These are phyloP conservation scores for Uropsilus gracilis DNA, from an alignment of 2,113 vertebrate genomes.

Conservation along the genomic window DNA sequence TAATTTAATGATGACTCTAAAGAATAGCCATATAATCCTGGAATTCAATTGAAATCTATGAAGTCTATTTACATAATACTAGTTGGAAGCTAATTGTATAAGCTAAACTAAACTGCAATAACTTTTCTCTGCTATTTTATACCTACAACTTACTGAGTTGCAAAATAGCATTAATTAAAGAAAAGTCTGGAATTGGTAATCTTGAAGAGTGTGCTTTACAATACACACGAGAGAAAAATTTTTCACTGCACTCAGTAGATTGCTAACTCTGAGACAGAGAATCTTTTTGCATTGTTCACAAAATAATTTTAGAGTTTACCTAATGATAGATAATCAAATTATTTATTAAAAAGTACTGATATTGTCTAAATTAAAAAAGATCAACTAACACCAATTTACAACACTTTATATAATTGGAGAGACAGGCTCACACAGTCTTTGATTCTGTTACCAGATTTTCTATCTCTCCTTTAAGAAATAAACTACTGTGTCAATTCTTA, in stretches of 20 bases:
- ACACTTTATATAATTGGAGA: no score
- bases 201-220: neutral
- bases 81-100: neutral
- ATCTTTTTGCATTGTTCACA: neutral
- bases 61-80: neutral
- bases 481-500: neutral
- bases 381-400: neutral
- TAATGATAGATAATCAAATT: neutral
- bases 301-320: neutral
- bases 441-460: neutral
- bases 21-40: neutral
- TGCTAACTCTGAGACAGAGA: neutral
- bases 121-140: neutral
- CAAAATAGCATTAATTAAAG: neutral
- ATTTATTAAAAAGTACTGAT: neutral
- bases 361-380: no score
- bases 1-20: neutral
- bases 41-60: neutral
- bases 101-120: neutral
- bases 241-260: neutral
- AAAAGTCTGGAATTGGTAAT: neutral
- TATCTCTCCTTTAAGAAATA: neutral
- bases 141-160: neutral
- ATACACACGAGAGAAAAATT: neutral
- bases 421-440: no score